Evolutionary conservation across 64 coral and sea anemone genomes (phyloP), one percentile per base, ranked within the genome.

Genomic region (Pocillopora verrucosa): DNA sequence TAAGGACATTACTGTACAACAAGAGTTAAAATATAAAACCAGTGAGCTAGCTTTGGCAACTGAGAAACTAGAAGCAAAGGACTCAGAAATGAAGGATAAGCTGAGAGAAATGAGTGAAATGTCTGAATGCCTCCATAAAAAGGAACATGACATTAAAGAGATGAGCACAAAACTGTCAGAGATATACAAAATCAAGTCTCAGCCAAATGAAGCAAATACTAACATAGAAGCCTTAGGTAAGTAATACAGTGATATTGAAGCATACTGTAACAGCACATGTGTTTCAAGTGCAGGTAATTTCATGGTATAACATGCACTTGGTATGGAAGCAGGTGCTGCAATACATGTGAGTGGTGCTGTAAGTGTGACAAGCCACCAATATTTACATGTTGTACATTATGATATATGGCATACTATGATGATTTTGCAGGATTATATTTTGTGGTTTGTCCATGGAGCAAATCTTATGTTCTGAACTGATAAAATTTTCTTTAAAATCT

Each of bases 141-240:
- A 96, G 30, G 80, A 89, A 16, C 14, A 30, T 25, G 87, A 96
- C n/a, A 16, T 90, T 60, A 20, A 16, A 45, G 91, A 96, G 76
- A 75, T 93, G 64, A 96, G 80, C 70, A 45, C 45, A 11, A 77
- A 58, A 59, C 81, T 87, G 70, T 76, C 92, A 83, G 94, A 96
- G 5, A 72, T 96, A 20, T 65, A 67, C 16, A 79, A 72, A n/a
- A 76, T 77, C 36, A 83, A 82, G 56, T 79, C 80, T 61, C 75
- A 90, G 56, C 73, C 93, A 20, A 82, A 79, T 69, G 51, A 82
- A 19, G 75, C 79, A 61, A 78, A 88, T 17, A 34, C 34, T 78
- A 74, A 94, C 36, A 64, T 85, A 38, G 95, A 94, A 22, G 57
- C 84, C 72, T 79, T 88, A 51, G 92, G 95, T 98, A 90, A 72